Evolutionary conservation across 1,140 invertebrate species (phyloP), one percentile per base, ranked within the genome.

Genomic region (Temnothorax longispinosus): DNA sequence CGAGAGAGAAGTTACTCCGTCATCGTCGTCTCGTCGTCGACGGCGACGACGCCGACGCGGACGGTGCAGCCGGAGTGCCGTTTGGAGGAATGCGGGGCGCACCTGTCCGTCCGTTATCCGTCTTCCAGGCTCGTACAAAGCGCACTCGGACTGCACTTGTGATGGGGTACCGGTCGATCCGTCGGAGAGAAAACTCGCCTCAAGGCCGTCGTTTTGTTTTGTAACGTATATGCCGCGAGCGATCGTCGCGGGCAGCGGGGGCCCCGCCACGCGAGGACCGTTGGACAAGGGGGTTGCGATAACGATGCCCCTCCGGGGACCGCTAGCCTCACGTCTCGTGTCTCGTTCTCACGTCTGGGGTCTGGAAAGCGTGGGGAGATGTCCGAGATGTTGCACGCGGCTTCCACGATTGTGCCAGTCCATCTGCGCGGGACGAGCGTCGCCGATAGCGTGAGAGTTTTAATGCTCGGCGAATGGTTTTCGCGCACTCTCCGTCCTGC

Each of bases 31-130:
- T 41, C 60, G 10, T 47, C 21, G 15, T 56, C 64, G 44, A 3
- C 38, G 27, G 27, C 50, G 18, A 21, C 13, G 32, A n/a, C 58
- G 27, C 27, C 27, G 27, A 27, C 27, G 27, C 27, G 27, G 27
- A 11, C 35, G 44, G 4, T 38, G 44, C 27, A 38, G 58, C 1
- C 52, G 38, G 50, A 72, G 67, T 87, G 71, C 82, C 85, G 89
- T 87, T 87, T 78, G 38, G n/a, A 75, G 86, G 86, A 88, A 90
- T 90, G 88, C 75, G 86, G 69, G 86, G 69, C 74, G 87, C 89
- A 90, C 89, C 75, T 90, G 89, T 78, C 69, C 58, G 41, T 87
- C 89, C 88, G 77, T 82, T 89, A 82, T 44, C 58, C 56, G 71
- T 82, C 64, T 72, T 56, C 56, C 18, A 41, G 6, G 64, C 64